phyloP scores from a whole-genome alignment of 35 echinoderm and acorn worm species.

The Holothuria glaberrima region DNA sequence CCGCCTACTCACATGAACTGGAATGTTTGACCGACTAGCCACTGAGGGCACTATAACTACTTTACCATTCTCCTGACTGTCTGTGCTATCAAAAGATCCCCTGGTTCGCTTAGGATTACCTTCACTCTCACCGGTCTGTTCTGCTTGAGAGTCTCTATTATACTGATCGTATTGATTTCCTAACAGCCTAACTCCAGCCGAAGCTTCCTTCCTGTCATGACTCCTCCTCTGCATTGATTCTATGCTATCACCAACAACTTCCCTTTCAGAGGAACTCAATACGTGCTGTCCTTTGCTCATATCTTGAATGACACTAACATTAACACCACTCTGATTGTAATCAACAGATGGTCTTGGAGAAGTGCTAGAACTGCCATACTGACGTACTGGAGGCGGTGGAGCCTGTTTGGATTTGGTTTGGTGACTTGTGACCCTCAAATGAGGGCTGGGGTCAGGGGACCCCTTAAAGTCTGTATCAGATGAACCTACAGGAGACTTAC shows the following conservation, averaged over 20 bases:
- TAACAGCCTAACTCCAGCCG: background rate
- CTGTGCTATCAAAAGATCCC: background rate
- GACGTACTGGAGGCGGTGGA: conserved; percentile 24
- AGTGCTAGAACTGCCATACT: background rate
- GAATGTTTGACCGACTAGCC: conserved; percentile 34
- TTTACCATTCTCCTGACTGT: conserved; percentile 36
- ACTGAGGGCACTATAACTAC: conserved; percentile 50
- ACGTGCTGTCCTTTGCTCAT: conserved; percentile 38
- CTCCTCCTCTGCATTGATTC: conserved; percentile 16
- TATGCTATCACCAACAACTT: conserved; percentile 38
- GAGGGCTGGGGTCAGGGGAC: conserved; percentile 31
- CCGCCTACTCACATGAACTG: conserved; percentile 33
- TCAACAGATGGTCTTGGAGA: conserved; percentile 48
- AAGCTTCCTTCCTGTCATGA: conserved; percentile 12
- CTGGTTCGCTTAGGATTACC: background rate
- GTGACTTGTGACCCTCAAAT: background rate
- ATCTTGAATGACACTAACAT: conserved; percentile 7
- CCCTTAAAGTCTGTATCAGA: background rate
- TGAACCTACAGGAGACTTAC: background rate
- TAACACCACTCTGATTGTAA: background rate
- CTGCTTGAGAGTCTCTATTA: conserved; percentile 31
- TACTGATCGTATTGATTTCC: conserved; percentile 1
- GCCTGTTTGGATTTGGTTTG: conserved; percentile 17
- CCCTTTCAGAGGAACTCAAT: conserved; percentile 27
- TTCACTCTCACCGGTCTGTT: background rate